phyloP scores from a whole-genome alignment of 2,797 vertebrate genomes.

The Rhinoraja longicauda region DNA sequence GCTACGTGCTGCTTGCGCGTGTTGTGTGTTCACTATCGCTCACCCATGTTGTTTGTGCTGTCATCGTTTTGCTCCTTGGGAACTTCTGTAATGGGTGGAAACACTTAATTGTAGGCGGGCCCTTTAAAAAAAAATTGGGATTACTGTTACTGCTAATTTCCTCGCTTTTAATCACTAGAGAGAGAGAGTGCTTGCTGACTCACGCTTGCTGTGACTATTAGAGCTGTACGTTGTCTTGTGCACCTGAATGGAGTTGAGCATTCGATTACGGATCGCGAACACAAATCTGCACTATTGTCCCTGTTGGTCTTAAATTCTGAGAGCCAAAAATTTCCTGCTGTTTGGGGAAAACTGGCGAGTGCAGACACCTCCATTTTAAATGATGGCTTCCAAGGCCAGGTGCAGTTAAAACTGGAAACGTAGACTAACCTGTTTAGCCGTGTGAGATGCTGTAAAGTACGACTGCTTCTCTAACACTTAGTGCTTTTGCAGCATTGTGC shows the following conservation, averaged over 20 bases:
- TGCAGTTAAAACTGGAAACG: neutral
- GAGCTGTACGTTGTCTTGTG: neutral
- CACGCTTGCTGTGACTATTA: neutral
- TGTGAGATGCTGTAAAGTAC: constrained; percentile 40
- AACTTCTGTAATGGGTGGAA: neutral
- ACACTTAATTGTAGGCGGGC: neutral
- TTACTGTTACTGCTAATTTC: neutral
- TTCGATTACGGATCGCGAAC: neutral
- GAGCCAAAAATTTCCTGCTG: neutral
- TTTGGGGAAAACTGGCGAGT: neutral
- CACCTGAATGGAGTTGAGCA: neutral
- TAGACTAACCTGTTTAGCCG: neutral
- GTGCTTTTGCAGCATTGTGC: constrained; percentile 56
- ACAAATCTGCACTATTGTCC: neutral
- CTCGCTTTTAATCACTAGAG: neutral
- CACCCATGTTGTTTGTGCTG: neutral
- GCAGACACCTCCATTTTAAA: neutral
- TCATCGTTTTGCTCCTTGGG: neutral
- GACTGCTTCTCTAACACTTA: constrained; percentile 66
- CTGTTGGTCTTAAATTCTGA: neutral
- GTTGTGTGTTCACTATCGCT: neutral
- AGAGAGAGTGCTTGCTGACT: neutral
- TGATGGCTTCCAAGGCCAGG: neutral
- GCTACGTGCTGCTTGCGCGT: neutral
- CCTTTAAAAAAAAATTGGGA: too few species aligned